These are phyloP conservation scores for Busseola fusca DNA, from an alignment of 2,888 invertebrate genomes.

Conservation along the genomic window DNA sequence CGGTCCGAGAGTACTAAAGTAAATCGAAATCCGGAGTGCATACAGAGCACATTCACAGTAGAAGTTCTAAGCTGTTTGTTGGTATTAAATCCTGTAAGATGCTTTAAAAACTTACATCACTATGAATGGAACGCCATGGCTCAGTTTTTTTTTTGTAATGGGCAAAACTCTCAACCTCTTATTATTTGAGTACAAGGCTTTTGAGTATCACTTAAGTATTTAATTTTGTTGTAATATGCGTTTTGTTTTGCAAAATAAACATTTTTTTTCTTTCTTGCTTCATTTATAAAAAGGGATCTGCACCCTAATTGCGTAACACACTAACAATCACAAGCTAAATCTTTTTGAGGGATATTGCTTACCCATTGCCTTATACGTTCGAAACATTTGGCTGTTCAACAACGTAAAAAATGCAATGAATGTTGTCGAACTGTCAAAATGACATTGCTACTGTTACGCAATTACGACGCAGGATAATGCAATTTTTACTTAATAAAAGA, in stretches of 20 bases:
- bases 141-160: not conserved
- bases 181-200: not conserved
- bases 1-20: slow-evolving; percentile 20
- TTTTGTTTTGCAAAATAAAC: too few species aligned
- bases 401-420: too few species aligned
- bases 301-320: too few species aligned
- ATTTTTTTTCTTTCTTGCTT: not conserved
- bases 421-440: too few species aligned
- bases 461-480: not conserved
- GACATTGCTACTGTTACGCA: too few species aligned
- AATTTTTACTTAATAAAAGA: not conserved
- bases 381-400: too few species aligned
- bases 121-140: not conserved
- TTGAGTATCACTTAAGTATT: not conserved
- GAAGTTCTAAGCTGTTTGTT: slow-evolving; percentile 10
- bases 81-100: slow-evolving; percentile 9
- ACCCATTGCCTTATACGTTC: too few species aligned
- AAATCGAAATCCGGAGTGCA: slow-evolving; percentile 30
- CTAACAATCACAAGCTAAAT: too few species aligned
- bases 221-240: too few species aligned
- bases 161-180: not conserved
- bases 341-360: too few species aligned
- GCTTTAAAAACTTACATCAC: not conserved
- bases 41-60: slow-evolving; percentile 10
- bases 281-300: not conserved